A percentile compares a stretch with the other conserved stretches of the same genome.
phyloP scores from a whole-genome alignment of 2,797 vertebrate genomes.

The Nannoperca obscura region DNA sequence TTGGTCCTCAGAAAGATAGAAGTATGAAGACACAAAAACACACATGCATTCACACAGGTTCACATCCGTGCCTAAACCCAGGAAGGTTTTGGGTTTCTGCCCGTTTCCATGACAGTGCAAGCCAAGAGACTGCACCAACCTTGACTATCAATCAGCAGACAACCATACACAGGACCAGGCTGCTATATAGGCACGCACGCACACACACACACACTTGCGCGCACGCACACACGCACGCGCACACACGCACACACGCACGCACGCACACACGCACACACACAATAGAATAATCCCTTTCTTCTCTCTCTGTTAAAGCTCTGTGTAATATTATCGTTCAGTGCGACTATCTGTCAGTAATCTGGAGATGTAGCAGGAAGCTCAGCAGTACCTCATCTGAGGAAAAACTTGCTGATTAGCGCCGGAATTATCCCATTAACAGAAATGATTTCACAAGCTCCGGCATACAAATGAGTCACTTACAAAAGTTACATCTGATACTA shows the following conservation, averaged over 20 bases:
- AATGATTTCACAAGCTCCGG: slow-evolving; percentile 67
- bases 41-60: not conserved
- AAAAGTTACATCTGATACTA: slow-evolving; percentile 77
- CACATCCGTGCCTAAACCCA: slow-evolving; percentile 29
- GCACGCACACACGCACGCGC: slow-evolving; percentile 16
- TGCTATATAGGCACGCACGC: slow-evolving; percentile 9
- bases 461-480: slow-evolving; percentile 78
- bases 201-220: slow-evolving; percentile 11
- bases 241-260: slow-evolving; percentile 34
- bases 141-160: slow-evolving; percentile 50
- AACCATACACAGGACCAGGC: not conserved
- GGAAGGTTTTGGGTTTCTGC: slow-evolving; percentile 56
- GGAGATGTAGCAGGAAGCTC: slow-evolving; percentile 60
- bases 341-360: slow-evolving; percentile 64
- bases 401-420: slow-evolving; percentile 73
- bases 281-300: not conserved
- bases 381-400: slow-evolving; percentile 58
- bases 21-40: not conserved
- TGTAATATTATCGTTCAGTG: slow-evolving; percentile 14
- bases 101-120: slow-evolving; percentile 68
- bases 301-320: slow-evolving; percentile 21
- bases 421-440: slow-evolving; percentile 75
- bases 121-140: slow-evolving; percentile 43
- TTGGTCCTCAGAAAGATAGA: not conserved
- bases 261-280: slow-evolving; percentile 21